Evolutionary conservation across 1,140 invertebrate species (phyloP).

Genomic region (Whitmania pigra): DNA sequence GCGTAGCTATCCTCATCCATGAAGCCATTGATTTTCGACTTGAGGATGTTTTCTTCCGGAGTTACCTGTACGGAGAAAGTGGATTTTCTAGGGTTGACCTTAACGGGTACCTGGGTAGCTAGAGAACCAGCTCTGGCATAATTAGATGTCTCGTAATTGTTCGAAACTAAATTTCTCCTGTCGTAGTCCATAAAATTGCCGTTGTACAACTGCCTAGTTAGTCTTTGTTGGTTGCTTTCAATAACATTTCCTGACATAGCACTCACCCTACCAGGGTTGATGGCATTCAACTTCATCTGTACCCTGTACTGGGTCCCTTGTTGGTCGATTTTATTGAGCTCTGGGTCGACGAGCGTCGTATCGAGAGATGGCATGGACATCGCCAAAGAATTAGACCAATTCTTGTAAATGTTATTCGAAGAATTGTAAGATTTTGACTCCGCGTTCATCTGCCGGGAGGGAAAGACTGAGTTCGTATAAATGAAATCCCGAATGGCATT

Average conservation of each 20-base stretch:
- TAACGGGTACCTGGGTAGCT: neutral
- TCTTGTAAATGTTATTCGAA: neutral
- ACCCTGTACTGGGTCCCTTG: conserved; percentile 16
- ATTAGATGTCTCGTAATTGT: too few species aligned
- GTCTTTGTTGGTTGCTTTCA: neutral
- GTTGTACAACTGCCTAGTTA: neutral
- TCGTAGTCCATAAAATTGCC: neutral
- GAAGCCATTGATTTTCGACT: neutral
- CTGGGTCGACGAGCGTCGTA: conserved; percentile 8
- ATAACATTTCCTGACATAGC: neutral
- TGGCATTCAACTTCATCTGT: conserved; percentile 19
- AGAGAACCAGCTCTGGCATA: neutral
- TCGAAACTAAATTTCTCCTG: neutral
- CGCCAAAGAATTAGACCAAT: neutral
- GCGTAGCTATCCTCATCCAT: neutral
- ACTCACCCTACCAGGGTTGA: neutral
- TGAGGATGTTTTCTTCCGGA: neutral
- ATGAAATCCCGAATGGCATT: neutral
- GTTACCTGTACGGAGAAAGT: neutral
- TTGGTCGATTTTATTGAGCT: conserved; percentile 16
- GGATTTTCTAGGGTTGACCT: neutral
- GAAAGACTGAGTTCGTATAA: neutral
- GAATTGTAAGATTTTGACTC: neutral
- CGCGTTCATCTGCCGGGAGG: neutral
- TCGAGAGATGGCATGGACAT: neutral